Conservation (phyloP, 2,797 vertebrate species). For the Anguilla megastoma region DNA sequence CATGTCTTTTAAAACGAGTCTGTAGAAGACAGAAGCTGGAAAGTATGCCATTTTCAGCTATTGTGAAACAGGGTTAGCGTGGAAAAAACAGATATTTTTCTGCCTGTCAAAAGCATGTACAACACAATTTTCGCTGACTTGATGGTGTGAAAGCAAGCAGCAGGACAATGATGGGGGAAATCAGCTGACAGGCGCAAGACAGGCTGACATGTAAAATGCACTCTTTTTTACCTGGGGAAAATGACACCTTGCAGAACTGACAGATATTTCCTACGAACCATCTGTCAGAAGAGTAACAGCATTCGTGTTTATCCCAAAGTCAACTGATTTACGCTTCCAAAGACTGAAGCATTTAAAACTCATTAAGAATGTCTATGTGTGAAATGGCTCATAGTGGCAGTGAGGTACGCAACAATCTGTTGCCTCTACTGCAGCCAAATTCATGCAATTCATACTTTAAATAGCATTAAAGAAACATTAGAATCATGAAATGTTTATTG, state of each 20-base stretch:
- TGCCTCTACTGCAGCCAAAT: not conserved
- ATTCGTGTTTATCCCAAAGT: not conserved
- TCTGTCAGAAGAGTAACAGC: not conserved
- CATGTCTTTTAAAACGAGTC: no score
- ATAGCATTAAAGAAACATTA: no score
- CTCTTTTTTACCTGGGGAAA: not conserved
- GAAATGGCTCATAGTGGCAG: not conserved
- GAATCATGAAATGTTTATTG: not conserved
- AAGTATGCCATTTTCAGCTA: not conserved
- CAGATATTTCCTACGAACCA: not conserved
- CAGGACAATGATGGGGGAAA: not conserved
- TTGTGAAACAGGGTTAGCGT: not conserved
- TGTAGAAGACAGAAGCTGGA: not conserved
- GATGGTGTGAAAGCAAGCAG: not conserved
- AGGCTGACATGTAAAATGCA: not conserved
- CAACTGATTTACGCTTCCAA: not conserved
- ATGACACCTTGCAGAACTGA: not conserved
- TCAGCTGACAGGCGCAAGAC: not conserved
- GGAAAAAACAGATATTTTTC: not conserved
- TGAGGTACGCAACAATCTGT: not conserved
- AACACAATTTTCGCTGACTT: not conserved
- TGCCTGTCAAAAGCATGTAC: not conserved
- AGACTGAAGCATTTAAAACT: not conserved
- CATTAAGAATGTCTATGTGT: not conserved
- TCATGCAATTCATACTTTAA: no score